Evolutionary conservation across 2,113 vertebrate species (phyloP).

Genomic region (Mus spicilegus): DNA sequence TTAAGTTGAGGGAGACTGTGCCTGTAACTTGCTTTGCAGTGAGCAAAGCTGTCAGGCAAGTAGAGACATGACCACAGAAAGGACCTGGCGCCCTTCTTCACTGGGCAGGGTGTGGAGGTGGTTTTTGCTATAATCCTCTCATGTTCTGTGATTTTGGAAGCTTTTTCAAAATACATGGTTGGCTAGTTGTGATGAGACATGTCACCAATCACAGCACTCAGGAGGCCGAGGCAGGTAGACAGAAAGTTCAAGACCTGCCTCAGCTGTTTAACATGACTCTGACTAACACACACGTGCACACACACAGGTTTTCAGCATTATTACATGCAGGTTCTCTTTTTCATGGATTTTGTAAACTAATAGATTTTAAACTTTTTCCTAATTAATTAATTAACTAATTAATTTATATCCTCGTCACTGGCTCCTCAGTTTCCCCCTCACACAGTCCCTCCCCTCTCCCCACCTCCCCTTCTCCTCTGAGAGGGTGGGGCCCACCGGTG

Average conservation of each 20-base stretch:
- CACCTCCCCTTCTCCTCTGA: no score
- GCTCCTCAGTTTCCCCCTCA: no score
- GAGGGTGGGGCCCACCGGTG: no score
- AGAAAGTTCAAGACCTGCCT: not conserved
- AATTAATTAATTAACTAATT: no score
- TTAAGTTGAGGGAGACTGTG: slow-evolving; percentile 18
- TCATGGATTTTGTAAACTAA: not conserved
- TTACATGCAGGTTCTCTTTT: not conserved
- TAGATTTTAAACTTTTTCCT: not conserved
- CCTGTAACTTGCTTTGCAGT: not conserved
- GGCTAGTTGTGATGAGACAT: not conserved
- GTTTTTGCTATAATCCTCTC: not conserved
- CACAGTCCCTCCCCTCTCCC: no score
- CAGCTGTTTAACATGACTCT: no score
- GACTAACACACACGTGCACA: not conserved
- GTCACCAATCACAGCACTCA: not conserved
- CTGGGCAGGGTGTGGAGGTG: not conserved
- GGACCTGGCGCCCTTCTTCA: not conserved
- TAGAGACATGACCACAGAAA: not conserved
- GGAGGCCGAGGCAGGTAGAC: not conserved
- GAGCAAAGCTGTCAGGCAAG: not conserved
- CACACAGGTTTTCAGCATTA: not conserved
- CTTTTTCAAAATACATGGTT: slow-evolving; percentile 6
- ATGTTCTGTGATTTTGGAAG: not conserved
- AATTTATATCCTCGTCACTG: no score